Base-by-base conservation (phyloP, 1,140 invertebrate genomes). In the Drosophila insularis region DNA sequence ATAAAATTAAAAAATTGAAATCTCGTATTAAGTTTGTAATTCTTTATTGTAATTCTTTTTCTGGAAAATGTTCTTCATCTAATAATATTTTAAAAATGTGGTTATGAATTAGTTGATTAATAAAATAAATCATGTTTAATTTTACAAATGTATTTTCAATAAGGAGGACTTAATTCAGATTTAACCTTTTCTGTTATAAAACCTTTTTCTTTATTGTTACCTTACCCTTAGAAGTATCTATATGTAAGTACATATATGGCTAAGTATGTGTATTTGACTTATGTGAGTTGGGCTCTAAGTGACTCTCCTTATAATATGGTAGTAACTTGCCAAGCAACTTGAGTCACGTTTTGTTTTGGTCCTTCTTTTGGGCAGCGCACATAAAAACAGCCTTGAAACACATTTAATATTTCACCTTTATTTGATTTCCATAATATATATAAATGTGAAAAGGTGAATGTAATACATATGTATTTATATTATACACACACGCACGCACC, bases 321-420 rank as follows among this genome's bases (percentile, higher is more conserved):
- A 35, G 54, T 56, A 7, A 19, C 37, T 60, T 37, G 19, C 23
- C 40, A 27, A 19, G 21, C 40, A 50, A 27, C 37, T 63, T 50
- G 23, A 61, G 59, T 40, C 59, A 61, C 35, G 37, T 46, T 78
- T 75, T 78, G 75, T 78, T 78, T 78, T 78, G 71, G 71, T 67
- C 74, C 69, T 77, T 27, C 53, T 64, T 58, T 17, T 62, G 59
- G 23, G 17, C 43, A 50, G 17, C 63, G 17, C 63, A 59, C 55
- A 74, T 2, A 27, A 27, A 27, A 27, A 27, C 27, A 27, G 71
- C 75, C 75, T 78, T 78, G 75, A 78, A 78, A 74, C 75, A 78
- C 71, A 70, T 74, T 71, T 55, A 74, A 63, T 59, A 70, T 77
- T 66, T 74, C 21, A 59, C 55, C 17, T 67, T 74, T 64, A 70